phyloP scores from a whole-genome alignment of 2,797 vertebrate species.

The Heterohyrax brucei region DNA sequence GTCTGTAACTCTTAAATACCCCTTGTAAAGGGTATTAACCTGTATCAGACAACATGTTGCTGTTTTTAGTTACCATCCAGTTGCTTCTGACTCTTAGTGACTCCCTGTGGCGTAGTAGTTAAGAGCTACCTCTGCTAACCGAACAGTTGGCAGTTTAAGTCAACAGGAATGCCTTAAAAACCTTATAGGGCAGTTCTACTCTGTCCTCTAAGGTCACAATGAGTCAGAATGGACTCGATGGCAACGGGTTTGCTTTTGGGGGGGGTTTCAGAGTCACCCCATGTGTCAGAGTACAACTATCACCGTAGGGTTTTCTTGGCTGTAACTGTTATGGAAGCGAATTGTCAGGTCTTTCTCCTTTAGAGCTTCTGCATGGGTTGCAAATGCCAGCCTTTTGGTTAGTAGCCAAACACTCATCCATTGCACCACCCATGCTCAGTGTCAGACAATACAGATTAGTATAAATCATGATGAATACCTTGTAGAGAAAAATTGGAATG shows the following conservation, averaged over 20 bases:
- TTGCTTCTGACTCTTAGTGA: background rate
- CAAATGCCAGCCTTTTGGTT: background rate
- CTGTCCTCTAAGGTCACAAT: too few species aligned
- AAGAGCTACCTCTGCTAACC: too few species aligned
- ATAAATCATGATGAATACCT: background rate
- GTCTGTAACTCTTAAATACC: background rate
- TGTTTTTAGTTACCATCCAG: background rate
- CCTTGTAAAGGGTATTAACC: background rate
- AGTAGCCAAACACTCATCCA: background rate
- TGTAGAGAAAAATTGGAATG: slow-evolving; percentile 15
- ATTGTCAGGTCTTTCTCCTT: background rate
- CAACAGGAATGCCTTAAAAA: too few species aligned
- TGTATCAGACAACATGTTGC: background rate
- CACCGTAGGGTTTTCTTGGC: background rate
- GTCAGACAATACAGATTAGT: background rate
- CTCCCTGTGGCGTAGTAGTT: background rate
- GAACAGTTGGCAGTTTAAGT: too few species aligned
- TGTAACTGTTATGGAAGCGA: background rate
- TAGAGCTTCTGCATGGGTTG: background rate
- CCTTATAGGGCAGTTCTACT: too few species aligned
- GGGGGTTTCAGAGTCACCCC: too few species aligned
- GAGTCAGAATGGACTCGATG: too few species aligned
- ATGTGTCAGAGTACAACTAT: background rate
- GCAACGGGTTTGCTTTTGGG: too few species aligned
- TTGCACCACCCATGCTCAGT: background rate